Percentiles rank a stretch among this genome's conserved stretches.
phyloP scores from a whole-genome alignment of 2,888 invertebrate species.

The Tanypteryx hageni region DNA sequence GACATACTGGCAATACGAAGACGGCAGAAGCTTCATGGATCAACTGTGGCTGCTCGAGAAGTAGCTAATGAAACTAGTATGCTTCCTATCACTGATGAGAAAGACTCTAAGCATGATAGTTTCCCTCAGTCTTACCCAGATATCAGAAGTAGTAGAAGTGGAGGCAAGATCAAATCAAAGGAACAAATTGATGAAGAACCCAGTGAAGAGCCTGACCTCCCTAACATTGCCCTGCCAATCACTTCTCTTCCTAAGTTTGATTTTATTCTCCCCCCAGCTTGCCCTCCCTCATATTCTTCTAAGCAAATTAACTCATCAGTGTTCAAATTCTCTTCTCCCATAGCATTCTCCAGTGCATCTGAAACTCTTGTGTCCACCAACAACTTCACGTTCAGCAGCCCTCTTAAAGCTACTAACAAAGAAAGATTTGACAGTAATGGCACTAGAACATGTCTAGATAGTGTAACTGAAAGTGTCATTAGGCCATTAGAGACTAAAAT shows the following conservation, averaged over 20 bases:
- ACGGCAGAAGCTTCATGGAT: slow-evolving; percentile 79
- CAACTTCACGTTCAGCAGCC: slow-evolving; percentile 79
- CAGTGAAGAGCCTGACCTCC: slow-evolving; percentile 71
- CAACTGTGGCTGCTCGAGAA: slow-evolving; percentile 80
- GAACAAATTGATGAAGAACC: slow-evolving; percentile 66
- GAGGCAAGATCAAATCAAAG: slow-evolving; percentile 66
- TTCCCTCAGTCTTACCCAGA: not conserved
- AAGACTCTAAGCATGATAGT: not conserved
- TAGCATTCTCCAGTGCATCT: slow-evolving; percentile 71
- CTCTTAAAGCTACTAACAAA: slow-evolving; percentile 69
- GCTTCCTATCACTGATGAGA: slow-evolving; percentile 9
- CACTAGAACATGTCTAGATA: not conserved
- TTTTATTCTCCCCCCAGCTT: slow-evolving; percentile 71
- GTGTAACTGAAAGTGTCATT: not conserved
- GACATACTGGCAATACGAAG: slow-evolving; percentile 80
- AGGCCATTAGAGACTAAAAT: not conserved
- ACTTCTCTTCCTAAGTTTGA: slow-evolving; percentile 79
- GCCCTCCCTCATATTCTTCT: slow-evolving; percentile 56
- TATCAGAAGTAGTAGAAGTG: slow-evolving; percentile 29
- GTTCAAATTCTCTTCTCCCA: slow-evolving; percentile 77
- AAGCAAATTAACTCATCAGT: slow-evolving; percentile 66
- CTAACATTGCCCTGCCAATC: slow-evolving; percentile 77
- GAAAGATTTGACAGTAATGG: not conserved
- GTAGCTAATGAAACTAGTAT: slow-evolving; percentile 74
- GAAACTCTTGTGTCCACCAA: slow-evolving; percentile 74